Conservation (phyloP, 1,140 invertebrate genomes). For the Theocolax elegans region DNA sequence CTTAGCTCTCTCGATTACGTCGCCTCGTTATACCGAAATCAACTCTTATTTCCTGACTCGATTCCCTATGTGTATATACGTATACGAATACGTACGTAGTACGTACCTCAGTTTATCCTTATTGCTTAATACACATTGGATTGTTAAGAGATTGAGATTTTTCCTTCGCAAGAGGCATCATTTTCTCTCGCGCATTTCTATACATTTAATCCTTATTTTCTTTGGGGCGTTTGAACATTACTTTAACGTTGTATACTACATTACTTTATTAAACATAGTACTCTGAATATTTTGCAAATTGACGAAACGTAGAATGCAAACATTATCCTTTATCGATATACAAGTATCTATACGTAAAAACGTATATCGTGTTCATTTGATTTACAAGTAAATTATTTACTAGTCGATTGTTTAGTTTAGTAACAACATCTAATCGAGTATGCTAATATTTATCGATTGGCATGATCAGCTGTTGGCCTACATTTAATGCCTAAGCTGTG, state of each 20-base stretch:
- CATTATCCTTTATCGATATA: no score
- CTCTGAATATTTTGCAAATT: no score
- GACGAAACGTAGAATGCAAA: no score
- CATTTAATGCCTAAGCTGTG: conserved; percentile 51
- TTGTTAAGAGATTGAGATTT: not conserved
- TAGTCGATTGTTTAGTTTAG: conserved; percentile 3
- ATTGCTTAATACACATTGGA: not conserved
- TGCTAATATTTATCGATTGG: conserved; percentile 50
- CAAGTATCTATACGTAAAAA: no score
- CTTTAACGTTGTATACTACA: no score
- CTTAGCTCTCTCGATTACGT: conserved; percentile 2
- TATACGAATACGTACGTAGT: not conserved
- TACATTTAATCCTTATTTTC: no score
- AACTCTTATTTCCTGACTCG: conserved; percentile 5
- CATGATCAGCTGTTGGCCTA: conserved; percentile 58
- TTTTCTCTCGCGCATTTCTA: no score
- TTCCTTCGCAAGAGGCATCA: not conserved
- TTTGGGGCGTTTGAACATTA: no score
- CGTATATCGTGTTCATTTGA: no score
- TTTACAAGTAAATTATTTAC: no score
- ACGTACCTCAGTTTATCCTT: not conserved
- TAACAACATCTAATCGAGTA: conserved; percentile 43
- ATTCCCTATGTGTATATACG: not conserved
- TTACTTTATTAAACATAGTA: no score
- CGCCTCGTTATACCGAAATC: not conserved